Base-by-base conservation (phyloP, 2,888 invertebrate genomes). In the Eristalinus aeneus region DNA sequence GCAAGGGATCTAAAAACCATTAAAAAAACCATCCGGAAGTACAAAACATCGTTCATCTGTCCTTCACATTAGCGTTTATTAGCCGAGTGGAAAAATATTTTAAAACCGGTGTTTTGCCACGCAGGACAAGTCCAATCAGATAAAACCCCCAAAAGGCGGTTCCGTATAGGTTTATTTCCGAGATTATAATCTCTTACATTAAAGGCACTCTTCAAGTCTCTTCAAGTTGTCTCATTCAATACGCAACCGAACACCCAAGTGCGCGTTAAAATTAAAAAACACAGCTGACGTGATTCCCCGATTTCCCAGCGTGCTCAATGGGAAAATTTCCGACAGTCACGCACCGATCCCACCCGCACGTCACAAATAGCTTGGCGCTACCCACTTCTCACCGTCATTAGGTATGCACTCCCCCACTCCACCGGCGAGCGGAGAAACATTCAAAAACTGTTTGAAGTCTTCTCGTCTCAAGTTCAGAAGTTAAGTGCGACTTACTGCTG, bases 401-500 rank as follows among this genome's bases (percentile, higher is more conserved):
- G 46, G 46, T 46, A n/a, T 46, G 16, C 39, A n/a, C 16, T 16
- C 8, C 46, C n/a, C 8, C 46, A 8, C 46, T 16, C 46, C 46
- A 8, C 8, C 16, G 16, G 1, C 46, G n/a, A 46, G n/a, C 16
- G 16, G 16, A n/a, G 46, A 46, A 16, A 46, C 46, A 16, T n/a
- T n/a, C n/a, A 16, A n/a, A 46, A 10, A 34, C 6, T 46, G 46
- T 46, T 46, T 46, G 16, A 46, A 46, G 16, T 46, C 46, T 16
- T 46, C 46, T 8, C 16, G 16, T 6, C 32, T 53, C 10, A 27
- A 72, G 31, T 69, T 73, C 31, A 60, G 9, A 39, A 1, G 16
- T 60, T 31, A 60, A 71, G 39, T n/a, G 23, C 32, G 11, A 23
- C 61, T 73, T 16, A 56, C 56, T 53, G 54, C 23, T 73, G 23